Percentiles rank a stretch among this genome's conserved stretches.
phyloP scores from a whole-genome alignment of 2,888 invertebrate genomes.

The Dryococelus australis region DNA sequence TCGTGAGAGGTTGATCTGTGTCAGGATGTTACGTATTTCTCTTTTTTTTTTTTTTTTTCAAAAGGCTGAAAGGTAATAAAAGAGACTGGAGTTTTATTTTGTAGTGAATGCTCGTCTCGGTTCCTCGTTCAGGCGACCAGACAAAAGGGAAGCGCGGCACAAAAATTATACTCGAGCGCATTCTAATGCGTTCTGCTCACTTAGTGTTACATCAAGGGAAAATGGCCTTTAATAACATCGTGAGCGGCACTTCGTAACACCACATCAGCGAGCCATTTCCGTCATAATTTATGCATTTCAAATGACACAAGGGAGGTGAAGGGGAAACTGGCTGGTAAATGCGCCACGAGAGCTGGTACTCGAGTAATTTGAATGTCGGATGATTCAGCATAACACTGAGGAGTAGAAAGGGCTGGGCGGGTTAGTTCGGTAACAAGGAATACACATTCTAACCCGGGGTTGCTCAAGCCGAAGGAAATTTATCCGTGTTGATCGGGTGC shows the following conservation, averaged over 20 bases:
- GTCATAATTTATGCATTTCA: not conserved
- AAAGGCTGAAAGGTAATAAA: no score
- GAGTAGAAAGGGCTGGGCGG: not conserved
- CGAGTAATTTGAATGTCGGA: constrained; percentile 30
- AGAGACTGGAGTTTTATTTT: no score
- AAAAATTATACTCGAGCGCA: no score
- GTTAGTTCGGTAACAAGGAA: not conserved
- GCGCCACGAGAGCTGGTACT: not conserved
- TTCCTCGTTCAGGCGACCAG: no score
- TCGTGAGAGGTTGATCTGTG: no score
- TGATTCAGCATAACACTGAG: not conserved
- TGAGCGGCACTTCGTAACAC: not conserved
- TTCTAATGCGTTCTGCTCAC: no score
- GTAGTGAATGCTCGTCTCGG: no score
- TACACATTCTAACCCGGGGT: not conserved
- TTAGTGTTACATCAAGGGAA: no score
- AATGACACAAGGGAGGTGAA: not conserved
- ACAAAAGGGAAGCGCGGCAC: no score
- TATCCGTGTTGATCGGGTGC: constrained; percentile 8
- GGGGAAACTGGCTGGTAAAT: not conserved
- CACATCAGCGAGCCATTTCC: not conserved
- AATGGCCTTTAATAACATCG: not conserved
- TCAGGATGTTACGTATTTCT: no score
- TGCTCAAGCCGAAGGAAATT: not conserved
- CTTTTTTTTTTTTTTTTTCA: no score